Conservation (phyloP, 2,113 vertebrate genomes). For the Ceyx melanurus region DNA sequence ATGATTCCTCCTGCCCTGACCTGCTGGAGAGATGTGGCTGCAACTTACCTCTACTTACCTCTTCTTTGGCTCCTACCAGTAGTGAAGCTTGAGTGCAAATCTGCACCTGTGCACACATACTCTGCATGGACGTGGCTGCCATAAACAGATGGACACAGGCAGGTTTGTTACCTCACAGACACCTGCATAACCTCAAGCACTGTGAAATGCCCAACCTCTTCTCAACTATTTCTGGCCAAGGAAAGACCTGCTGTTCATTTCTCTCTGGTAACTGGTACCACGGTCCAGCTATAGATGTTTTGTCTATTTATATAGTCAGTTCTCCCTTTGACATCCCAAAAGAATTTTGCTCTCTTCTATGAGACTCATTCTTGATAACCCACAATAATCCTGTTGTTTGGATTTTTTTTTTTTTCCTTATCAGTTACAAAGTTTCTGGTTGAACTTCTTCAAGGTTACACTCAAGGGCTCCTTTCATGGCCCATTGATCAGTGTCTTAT, state of each 20-base stretch:
- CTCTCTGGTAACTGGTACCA: neutral
- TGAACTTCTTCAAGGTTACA: conserved; percentile 49
- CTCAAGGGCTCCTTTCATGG: neutral
- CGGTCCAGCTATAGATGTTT: neutral
- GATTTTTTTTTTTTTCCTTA: neutral
- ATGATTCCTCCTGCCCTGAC: neutral
- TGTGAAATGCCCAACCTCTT: neutral
- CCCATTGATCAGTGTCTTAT: neutral
- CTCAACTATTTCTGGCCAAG: neutral
- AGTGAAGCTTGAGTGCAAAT: neutral
- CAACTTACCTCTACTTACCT: neutral
- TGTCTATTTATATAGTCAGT: neutral
- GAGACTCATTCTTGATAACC: conserved; percentile 16
- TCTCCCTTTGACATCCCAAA: neutral
- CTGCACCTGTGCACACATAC: fast-evolving
- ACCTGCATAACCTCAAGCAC: neutral
- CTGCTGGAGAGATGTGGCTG: neutral
- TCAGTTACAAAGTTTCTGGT: conserved; percentile 38
- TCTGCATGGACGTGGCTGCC: neutral
- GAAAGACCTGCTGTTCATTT: neutral
- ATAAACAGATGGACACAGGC: neutral
- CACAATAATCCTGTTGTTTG: neutral
- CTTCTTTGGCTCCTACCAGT: neutral
- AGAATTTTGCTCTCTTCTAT: neutral
- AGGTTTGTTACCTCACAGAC: neutral